Base-by-base conservation (phyloP, 2,113 vertebrate genomes). In the Sceloporus undulatus region DNA sequence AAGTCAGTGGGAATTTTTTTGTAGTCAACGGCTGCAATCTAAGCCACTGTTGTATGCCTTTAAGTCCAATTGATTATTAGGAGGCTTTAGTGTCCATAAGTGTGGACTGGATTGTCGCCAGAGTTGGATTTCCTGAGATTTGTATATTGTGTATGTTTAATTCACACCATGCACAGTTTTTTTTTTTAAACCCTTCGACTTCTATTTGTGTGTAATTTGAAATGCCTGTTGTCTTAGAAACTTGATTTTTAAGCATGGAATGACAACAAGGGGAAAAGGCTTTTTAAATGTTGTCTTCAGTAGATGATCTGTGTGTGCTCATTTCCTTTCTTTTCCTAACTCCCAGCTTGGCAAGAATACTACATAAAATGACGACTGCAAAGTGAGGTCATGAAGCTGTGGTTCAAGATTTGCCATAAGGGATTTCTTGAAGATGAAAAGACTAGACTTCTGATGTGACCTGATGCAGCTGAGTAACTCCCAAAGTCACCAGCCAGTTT, bases 401-500 rank as follows among this genome's bases (percentile, higher is more conserved):
- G 92, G 94, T 93, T 96, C 92, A 91, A 90, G 94, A 93, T 93
- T 88, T 96, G 92, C 85, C 94, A 92, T 90, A 90, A 91, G 94
- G 92, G 94, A 94, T 92, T 95, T 95, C 90, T 90, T 85, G 87
- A 95, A 94, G 94, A 96, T 94, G 91, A 96, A 94, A 94, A 95
- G 95, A 95, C 82, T 88, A 96, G 93, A 93, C 91, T 97, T 96
- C 89, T 94, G 94, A 94, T 96, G 91, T 96, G 96, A 95, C 94
- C 96, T 96, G 96, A 96, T 96, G 95, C 96, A 96, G 94, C 91
- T 92, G 95, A 95, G 93, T 94, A 94, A 96, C 95, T 96, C 92
- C 93, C 95, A 96, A 97, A 96, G 96, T 97, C 96, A 96, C 95
- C 94, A 96, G 96, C 96, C 95, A 93, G 95, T 96, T 95, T 95